Base-by-base conservation (phyloP, 2,797 vertebrate genomes). In the Sardinella longiceps region DNA sequence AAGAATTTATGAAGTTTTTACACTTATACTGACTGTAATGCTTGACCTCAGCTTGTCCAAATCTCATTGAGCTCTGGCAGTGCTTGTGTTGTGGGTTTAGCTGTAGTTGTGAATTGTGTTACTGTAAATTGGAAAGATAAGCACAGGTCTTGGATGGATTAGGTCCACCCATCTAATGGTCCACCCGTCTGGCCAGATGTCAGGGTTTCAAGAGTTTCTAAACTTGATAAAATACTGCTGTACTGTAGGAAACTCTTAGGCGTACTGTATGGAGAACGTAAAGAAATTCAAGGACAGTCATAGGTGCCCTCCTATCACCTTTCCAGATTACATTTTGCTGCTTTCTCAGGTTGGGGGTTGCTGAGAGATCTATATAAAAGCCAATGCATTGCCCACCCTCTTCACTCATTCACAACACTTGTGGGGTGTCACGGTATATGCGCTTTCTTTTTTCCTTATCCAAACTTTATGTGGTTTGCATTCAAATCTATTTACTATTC, bases 191-290 rank as follows among this genome's bases (percentile, higher is more conserved):
- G n/a, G 60, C 12, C 60, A 66, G 25, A 30, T 66, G 63, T 15
- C 63, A 66, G 18, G 63, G 63, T 14, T 33, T 14, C 28, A 15
- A 15, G 63, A 33, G 63, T 66, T 33, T 66, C 15, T 33, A 33
- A 66, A 66, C 28, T 33, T 33, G 63, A 66, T 33, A 66, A 33
- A 30, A 66, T 15, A 66, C 63, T 66, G 63, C 63, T 66, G 63
- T 33, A 33, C 14, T 15, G 25, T 12, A 12, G 63, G 14, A 66
- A 66, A 66, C 25, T 3, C 28, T 25, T n/a, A 60, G 58, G 25
- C n/a, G 6, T 7, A 6, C 23, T 3, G 58, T 60, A 58, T n/a
- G n/a, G n/a, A 58, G 1, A 3, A 48, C 46, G 12, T 12, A 48
- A 1, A 48, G 46, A 60, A 23, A 60, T 60, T 25, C 56, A 60